Conservation (phyloP, 2,113 vertebrate species). For the Todiramphus saurophagus region DNA sequence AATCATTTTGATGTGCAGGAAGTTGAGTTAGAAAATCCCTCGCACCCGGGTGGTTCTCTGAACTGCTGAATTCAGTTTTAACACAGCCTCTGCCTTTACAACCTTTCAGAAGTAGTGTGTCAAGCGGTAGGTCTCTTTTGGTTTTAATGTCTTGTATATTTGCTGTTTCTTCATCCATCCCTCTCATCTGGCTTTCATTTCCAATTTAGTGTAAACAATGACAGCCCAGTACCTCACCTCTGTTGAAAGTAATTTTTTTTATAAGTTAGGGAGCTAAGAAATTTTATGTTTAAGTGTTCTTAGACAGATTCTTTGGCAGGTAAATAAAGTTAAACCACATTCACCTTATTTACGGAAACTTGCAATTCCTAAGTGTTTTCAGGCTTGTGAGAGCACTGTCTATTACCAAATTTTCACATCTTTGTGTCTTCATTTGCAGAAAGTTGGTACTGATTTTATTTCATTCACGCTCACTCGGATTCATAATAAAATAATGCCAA, state of each 20-base stretch:
- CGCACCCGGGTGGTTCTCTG: neutral
- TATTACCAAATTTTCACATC: slow-evolving; percentile 50
- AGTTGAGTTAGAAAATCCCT: neutral
- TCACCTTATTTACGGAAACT: slow-evolving; percentile 64
- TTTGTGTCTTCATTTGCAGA: slow-evolving; percentile 71
- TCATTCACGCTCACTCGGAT: slow-evolving; percentile 63
- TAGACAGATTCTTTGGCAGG: slow-evolving; percentile 68
- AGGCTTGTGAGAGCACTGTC: slow-evolving; percentile 66
- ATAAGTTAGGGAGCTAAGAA: slow-evolving; percentile 67
- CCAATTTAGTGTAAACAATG: slow-evolving; percentile 34
- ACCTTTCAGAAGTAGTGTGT: slow-evolving; percentile 12
- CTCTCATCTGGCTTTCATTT: slow-evolving; percentile 37
- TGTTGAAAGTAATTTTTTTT: slow-evolving; percentile 58
- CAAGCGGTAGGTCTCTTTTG: neutral
- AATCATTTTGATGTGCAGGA: neutral
- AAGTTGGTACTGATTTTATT: slow-evolving; percentile 73
- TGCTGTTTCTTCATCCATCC: neutral
- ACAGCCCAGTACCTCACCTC: slow-evolving; percentile 70
- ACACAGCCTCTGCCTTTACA: slow-evolving; percentile 41
- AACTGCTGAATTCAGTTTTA: neutral
- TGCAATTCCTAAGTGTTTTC: slow-evolving; percentile 65
- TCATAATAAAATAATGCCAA: slow-evolving; percentile 79
- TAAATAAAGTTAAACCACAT: slow-evolving; percentile 59
- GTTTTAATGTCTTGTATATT: slow-evolving; percentile 51
- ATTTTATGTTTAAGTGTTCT: slow-evolving; percentile 72